Evolutionary conservation across 2,888 invertebrate species (phyloP).

Genomic region (Lutraria lutraria): DNA sequence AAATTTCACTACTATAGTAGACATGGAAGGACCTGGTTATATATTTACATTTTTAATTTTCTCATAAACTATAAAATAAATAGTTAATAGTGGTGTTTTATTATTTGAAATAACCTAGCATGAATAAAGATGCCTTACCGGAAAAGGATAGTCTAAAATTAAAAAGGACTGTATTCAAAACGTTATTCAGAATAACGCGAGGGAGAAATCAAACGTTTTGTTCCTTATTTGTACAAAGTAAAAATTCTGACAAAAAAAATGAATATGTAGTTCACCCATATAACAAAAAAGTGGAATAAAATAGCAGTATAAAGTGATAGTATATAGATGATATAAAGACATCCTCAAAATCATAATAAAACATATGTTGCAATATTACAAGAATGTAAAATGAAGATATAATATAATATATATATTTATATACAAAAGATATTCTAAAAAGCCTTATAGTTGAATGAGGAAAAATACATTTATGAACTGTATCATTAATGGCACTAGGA

Average conservation of each 20-base stretch:
- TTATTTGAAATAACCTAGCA: not conserved
- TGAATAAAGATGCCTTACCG: not conserved
- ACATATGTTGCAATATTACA: slow-evolving; percentile 34
- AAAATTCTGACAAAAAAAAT: slow-evolving; percentile 21
- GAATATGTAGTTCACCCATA: slow-evolving; percentile 45
- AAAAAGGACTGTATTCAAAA: not conserved
- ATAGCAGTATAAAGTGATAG: slow-evolving; percentile 60
- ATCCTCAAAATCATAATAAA: slow-evolving; percentile 29
- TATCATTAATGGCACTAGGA: slow-evolving; percentile 45
- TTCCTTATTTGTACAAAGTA: slow-evolving; percentile 43
- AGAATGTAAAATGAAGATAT: slow-evolving; percentile 48
- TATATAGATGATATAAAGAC: slow-evolving; percentile 49
- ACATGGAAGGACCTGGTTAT: slow-evolving; percentile 7
- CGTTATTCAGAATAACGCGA: not conserved
- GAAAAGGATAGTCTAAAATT: not conserved
- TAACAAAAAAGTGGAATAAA: slow-evolving; percentile 61
- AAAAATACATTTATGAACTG: slow-evolving; percentile 63
- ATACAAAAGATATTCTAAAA: slow-evolving; percentile 60
- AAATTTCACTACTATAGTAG: too few species aligned
- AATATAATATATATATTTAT: slow-evolving; percentile 45
- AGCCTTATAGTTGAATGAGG: slow-evolving; percentile 55
- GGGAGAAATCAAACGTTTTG: not conserved
- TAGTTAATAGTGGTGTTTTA: not conserved
- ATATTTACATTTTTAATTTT: not conserved
- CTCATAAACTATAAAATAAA: not conserved